phyloP scores from a whole-genome alignment of 2,797 vertebrate genomes.

The Bryconaethiops microstoma region DNA sequence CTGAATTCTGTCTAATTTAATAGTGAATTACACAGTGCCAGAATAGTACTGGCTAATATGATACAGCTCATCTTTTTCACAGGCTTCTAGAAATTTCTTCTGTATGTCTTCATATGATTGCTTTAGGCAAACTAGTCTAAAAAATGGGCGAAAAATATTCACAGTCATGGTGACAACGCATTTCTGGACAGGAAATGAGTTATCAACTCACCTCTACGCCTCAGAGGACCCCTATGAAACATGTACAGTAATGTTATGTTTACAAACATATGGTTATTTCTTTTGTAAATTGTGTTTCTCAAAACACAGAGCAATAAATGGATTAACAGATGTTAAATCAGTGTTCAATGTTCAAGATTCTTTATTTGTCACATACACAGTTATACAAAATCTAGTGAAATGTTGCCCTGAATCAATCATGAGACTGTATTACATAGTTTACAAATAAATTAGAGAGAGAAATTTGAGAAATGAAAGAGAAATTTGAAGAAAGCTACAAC shows the following conservation, averaged over 20 bases:
- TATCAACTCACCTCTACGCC: background rate
- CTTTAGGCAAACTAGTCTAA: background rate
- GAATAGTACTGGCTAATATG: too few species aligned
- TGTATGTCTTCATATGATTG: background rate
- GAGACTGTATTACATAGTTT: too few species aligned
- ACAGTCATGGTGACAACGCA: background rate
- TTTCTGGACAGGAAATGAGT: background rate
- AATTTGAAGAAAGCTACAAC: too few species aligned
- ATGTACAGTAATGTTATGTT: background rate
- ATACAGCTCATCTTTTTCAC: background rate
- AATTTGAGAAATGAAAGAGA: too few species aligned
- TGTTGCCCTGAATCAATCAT: too few species aligned
- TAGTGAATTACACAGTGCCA: too few species aligned
- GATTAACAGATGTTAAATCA: background rate
- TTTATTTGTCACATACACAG: too few species aligned
- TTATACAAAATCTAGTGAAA: too few species aligned
- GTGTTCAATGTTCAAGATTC: background rate
- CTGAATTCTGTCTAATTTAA: background rate
- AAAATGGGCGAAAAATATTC: background rate
- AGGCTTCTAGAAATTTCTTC: background rate
- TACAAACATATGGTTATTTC: background rate
- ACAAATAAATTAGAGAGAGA: too few species aligned
- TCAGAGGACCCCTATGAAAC: background rate
- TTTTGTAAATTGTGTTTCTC: background rate
- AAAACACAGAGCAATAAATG: background rate